These are phyloP conservation scores for Gavia stellata DNA, from an alignment of 2,113 vertebrate genomes.

Conservation along the genomic window DNA sequence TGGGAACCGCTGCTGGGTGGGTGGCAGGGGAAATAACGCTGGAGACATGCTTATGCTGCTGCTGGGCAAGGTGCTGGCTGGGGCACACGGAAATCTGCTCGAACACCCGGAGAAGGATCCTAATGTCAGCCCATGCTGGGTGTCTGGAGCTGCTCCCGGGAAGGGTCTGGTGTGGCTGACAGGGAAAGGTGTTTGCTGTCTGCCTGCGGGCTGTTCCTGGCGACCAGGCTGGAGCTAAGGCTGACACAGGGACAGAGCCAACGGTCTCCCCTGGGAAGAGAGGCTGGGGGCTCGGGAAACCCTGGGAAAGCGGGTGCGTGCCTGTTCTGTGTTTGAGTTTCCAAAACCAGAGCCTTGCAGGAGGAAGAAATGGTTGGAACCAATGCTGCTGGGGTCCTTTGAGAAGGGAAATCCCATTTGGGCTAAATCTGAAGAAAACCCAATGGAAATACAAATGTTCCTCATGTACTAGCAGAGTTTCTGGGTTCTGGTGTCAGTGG, in stretches of 20 bases:
- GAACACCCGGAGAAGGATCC: not conserved
- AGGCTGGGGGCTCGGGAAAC: not conserved
- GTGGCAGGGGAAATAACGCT: not conserved
- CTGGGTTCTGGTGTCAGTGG: not conserved
- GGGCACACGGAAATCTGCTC: not conserved
- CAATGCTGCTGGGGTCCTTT: not conserved
- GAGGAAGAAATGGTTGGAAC: not conserved
- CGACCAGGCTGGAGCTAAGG: not conserved
- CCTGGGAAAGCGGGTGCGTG: not conserved
- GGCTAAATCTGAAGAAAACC: not conserved
- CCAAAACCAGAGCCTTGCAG: not conserved
- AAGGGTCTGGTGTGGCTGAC: not conserved
- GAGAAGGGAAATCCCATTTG: not conserved
- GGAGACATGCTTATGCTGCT: not conserved
- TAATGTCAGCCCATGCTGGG: not conserved
- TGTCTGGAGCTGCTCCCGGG: not conserved
- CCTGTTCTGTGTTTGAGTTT: not conserved
- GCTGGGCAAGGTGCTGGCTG: not conserved
- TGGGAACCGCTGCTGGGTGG: not conserved
- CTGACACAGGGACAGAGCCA: not conserved
- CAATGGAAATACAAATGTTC: not conserved
- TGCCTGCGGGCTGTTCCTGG: not conserved
- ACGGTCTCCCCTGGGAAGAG: not conserved
- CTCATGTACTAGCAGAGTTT: not conserved
- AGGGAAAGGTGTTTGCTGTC: not conserved